Evolutionary conservation across 2,888 invertebrate species (phyloP).

Genomic region (Lasioglossum villosulum): DNA sequence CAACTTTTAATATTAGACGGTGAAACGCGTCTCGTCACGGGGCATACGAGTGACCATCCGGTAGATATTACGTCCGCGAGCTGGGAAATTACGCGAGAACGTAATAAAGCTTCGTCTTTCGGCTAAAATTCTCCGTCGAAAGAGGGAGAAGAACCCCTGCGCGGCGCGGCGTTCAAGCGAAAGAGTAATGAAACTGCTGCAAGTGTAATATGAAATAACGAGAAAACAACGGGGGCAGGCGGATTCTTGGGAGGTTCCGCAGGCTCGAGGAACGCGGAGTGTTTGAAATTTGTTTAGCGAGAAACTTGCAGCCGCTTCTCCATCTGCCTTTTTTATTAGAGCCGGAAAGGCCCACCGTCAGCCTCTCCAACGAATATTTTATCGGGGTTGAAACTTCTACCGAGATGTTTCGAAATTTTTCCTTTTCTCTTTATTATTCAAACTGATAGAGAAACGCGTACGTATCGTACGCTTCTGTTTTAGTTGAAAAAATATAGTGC

Average conservation of each 20-base stretch:
- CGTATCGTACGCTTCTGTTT: too few species aligned
- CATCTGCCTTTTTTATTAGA: constrained; percentile 43
- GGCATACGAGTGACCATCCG: constrained; percentile 27
- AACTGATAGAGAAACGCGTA: too few species aligned
- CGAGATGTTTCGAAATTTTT: constrained; percentile 40
- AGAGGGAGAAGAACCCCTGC: constrained; percentile 3
- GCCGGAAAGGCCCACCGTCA: not conserved
- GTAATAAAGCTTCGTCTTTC: constrained; percentile 56
- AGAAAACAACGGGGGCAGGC: constrained; percentile 43
- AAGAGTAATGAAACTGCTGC: constrained; percentile 64
- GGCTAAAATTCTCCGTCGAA: constrained; percentile 31
- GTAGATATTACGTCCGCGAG: constrained; percentile 15
- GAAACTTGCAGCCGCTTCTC: constrained; percentile 40
- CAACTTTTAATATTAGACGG: not conserved
- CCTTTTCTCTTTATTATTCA: not conserved
- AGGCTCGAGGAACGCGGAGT: constrained; percentile 37
- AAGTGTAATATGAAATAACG: constrained; percentile 65
- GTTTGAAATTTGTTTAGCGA: constrained; percentile 55
- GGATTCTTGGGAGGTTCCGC: constrained; percentile 34
- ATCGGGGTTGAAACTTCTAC: constrained; percentile 24
- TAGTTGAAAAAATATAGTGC: too few species aligned
- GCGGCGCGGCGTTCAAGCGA: constrained; percentile 21
- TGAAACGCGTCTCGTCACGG: not conserved
- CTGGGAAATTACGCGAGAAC: constrained; percentile 48
- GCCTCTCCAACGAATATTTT: constrained; percentile 26